A percentile compares a stretch with the other conserved stretches of the same genome.
These are phyloP conservation scores for Nesogale talazaci DNA, from an alignment of 2,113 vertebrate genomes.

Conservation along the genomic window DNA sequence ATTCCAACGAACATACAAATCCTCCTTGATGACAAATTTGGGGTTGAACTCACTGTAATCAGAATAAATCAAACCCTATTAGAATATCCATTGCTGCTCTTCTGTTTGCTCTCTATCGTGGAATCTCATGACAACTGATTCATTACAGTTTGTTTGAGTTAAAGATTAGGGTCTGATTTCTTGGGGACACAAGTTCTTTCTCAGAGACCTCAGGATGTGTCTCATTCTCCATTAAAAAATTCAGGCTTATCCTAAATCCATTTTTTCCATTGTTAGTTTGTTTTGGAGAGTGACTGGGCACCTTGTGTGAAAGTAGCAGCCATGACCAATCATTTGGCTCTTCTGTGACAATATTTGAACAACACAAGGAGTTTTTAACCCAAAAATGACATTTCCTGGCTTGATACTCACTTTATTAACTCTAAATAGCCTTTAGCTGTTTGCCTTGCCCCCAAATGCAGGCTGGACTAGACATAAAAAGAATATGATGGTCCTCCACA, in stretches of 20 bases:
- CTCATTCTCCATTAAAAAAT: background rate
- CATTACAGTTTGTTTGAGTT: background rate
- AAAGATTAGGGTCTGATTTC: background rate
- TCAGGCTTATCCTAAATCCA: background rate
- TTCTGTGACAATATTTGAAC: slow-evolving; percentile 17
- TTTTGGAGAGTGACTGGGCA: background rate
- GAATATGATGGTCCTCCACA: background rate
- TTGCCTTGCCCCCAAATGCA: slow-evolving; percentile 21
- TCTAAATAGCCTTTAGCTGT: background rate
- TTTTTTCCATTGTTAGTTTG: slow-evolving; percentile 22
- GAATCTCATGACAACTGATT: slow-evolving; percentile 41
- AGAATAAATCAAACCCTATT: background rate
- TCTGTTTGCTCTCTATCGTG: background rate
- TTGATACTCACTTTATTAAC: slow-evolving; percentile 25
- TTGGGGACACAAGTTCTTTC: background rate
- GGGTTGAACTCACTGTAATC: background rate
- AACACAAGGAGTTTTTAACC: background rate
- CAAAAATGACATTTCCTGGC: slow-evolving; percentile 28
- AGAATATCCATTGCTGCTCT: background rate
- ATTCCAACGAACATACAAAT: background rate
- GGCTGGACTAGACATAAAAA: slow-evolving; percentile 6
- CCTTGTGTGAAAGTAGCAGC: background rate
- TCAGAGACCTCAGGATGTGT: background rate
- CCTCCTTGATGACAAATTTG: background rate
- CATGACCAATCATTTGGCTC: background rate